Evolutionary conservation across 2,888 invertebrate species (phyloP).

Genomic region (Zaprionus obscuricornis): DNA sequence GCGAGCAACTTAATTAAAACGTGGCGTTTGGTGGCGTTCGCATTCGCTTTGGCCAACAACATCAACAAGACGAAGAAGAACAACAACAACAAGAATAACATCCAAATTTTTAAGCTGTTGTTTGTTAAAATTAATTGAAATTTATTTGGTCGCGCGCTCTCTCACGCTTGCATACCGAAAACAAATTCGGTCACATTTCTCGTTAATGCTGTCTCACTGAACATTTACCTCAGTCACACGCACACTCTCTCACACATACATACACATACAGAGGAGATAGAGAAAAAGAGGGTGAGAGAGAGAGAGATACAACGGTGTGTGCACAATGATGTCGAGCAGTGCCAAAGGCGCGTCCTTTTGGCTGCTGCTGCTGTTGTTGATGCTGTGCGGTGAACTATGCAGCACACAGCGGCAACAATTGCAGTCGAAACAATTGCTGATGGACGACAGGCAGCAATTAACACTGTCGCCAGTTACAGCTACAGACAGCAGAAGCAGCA

Average conservation of each 20-base stretch:
- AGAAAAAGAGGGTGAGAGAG: not conserved
- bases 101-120: conserved; percentile 39
- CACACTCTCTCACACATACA: not conserved
- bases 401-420: conserved; percentile 1
- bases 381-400: conserved; percentile 10
- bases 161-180: too few species aligned
- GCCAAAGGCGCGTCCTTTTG: conserved; percentile 8
- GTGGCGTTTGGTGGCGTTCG: too few species aligned
- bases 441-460: conserved; percentile 44
- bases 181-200: conserved; percentile 43
- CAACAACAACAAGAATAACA: not conserved
- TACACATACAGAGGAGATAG: too few species aligned
- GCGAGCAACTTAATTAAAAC: conserved; percentile 70
- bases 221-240: conserved; percentile 1
- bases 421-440: too few species aligned
- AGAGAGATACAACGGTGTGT: not conserved
- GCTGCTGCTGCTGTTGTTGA: conserved; percentile 20
- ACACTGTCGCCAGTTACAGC: conserved; percentile 21
- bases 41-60: conserved; percentile 42
- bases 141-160: conserved; percentile 45
- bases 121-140: conserved; percentile 61
- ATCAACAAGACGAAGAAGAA: not conserved
- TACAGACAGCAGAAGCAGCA: not conserved
- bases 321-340: conserved; percentile 22
- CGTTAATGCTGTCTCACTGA: conserved; percentile 44